Base-by-base conservation (phyloP, 2,113 vertebrate genomes). In the Alethe diademata region DNA sequence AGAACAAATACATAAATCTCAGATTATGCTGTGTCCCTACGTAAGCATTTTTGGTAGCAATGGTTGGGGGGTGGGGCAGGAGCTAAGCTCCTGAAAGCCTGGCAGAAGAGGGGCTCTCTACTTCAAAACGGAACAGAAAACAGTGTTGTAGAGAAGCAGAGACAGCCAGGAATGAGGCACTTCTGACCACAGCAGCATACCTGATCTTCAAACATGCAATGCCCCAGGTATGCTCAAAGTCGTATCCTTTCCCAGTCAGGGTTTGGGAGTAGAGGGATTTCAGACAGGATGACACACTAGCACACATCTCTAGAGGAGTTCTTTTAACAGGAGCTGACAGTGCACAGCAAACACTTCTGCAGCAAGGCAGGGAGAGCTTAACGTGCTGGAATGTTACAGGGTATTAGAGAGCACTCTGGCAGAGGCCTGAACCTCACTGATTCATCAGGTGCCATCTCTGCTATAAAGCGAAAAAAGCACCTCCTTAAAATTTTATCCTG, bases 251-350 rank as follows among this genome's bases (percentile, higher is more conserved):
- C 33, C 33, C 47, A 71, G 78, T 1, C 67, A 38, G 47, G 15
- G 38, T n/a, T n/a, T 76, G 35, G 74, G 25, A 94, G 42, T 14
- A 76, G 40, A 81, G 53, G 22, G 19, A 51, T 96, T 94, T 72
- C 92, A 96, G 93, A 65, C 78, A 83, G 58, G 47, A 54, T 80
- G 90, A 93, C 94, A 96, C 75, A 86, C 64, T 90, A 80, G 85
- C 93, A 90, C 69, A 83, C 67, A 91, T 92, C 62, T 93, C 71
- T 38, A 58, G 35, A 72, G 70, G 15, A 88, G 67, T 71, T 80
- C 72, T 43, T 90, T 74, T 71, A 94, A 93, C 35, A 60, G 67
- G 31, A 91, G 75, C 33, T 86, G 85, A 90, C 90, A 90, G 60
- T 0, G 1, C 90, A 38, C 58, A 73, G 71, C 67, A 54, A 91